A percentile compares a stretch with the other conserved stretches of the same genome.
Conservation (phyloP, 1,140 invertebrate genomes). For the Zaprionus camerounensis region DNA sequence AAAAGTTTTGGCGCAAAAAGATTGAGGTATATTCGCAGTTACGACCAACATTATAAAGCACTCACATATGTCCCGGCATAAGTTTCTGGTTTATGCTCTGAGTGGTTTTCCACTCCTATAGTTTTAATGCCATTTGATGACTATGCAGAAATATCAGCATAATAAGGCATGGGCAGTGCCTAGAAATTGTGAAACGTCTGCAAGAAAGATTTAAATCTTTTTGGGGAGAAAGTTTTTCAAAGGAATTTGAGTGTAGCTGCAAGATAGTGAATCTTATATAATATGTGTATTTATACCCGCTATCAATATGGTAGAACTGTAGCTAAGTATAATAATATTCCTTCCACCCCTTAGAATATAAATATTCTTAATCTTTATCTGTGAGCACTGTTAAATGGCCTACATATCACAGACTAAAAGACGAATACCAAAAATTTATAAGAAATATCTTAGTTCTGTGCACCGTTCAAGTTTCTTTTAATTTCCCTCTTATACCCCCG, state of each 20-base stretch:
- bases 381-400: too few relatives aligned
- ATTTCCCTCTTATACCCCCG: too few relatives aligned
- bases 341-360: too few relatives aligned
- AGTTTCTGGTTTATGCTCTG: constrained; percentile 47
- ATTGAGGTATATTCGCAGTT: constrained; percentile 50
- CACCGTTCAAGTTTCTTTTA: too few relatives aligned
- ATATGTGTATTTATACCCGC: too few relatives aligned
- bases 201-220: not conserved
- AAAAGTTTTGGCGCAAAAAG: constrained; percentile 53
- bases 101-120: constrained; percentile 39
- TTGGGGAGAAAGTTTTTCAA: not conserved
- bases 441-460: too few relatives aligned
- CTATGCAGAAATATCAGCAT: constrained; percentile 35
- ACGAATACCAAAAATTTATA: too few relatives aligned
- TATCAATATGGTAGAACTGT: too few relatives aligned
- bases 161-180: not conserved
- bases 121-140: constrained; percentile 66
- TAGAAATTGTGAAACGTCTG: not conserved
- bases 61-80: constrained; percentile 46
- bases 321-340: too few relatives aligned
- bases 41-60: constrained; percentile 65
- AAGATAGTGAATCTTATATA: not conserved
- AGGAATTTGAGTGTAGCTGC: not conserved
- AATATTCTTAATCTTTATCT: too few relatives aligned
- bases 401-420: too few relatives aligned